Evolutionary conservation across 2,113 vertebrate species (phyloP).

Genomic region (Hemiprocne comata): DNA sequence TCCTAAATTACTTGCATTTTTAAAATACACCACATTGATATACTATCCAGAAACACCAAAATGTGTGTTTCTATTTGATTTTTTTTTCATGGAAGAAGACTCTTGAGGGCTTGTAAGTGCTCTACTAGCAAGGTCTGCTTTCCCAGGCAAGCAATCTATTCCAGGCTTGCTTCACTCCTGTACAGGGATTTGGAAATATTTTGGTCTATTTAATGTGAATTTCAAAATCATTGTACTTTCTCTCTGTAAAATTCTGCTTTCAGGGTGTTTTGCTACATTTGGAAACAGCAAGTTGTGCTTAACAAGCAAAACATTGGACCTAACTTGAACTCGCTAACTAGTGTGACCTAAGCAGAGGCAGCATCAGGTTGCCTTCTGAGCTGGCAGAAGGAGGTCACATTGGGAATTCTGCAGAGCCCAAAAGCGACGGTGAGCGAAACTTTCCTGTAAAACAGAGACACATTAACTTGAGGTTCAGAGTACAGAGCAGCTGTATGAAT

Average conservation of each 20-base stretch:
- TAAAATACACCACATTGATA: not conserved
- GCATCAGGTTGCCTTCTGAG: not conserved
- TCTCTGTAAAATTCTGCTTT: not conserved
- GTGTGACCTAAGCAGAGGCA: not conserved
- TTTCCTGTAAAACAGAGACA: slow-evolving; percentile 66
- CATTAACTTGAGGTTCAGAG: slow-evolving; percentile 70
- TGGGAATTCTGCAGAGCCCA: slow-evolving; percentile 16
- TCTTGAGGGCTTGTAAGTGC: not conserved
- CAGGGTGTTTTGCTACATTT: not conserved
- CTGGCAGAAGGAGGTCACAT: not conserved
- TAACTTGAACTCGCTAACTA: not conserved
- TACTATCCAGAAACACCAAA: not conserved
- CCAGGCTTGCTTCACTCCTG: not conserved
- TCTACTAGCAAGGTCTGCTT: not conserved
- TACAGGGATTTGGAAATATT: not conserved
- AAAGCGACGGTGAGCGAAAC: slow-evolving; percentile 10
- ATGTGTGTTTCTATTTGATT: not conserved
- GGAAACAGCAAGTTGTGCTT: not conserved
- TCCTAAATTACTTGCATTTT: not conserved
- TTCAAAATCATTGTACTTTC: not conserved
- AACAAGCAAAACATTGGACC: not conserved
- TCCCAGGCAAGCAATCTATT: not conserved
- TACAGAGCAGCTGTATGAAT: slow-evolving; percentile 61
- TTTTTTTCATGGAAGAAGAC: not conserved
- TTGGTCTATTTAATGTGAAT: not conserved